Base-by-base conservation (phyloP, 2,888 invertebrate species). In the Amiota minor region DNA sequence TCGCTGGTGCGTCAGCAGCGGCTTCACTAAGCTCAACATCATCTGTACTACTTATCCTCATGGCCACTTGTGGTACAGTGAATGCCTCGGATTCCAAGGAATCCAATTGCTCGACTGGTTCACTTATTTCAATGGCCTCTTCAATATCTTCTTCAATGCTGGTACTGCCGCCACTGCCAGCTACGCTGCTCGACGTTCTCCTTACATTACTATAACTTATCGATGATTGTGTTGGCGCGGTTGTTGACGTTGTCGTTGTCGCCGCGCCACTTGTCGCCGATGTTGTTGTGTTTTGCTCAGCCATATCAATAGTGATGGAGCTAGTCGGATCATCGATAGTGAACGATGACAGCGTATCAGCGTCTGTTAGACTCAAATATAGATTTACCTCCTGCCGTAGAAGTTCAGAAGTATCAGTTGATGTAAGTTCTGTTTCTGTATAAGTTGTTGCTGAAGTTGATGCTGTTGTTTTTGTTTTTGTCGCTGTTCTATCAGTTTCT, bases 121-220 rank as follows among this genome's bases (percentile, higher is more conserved):
- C 53, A 73, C 46, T 73, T 74, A 23, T 71, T 76, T 78, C 75
- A 59, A 89, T 83, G 16, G 87, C 87, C 77, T 89, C 89, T 76
- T 89, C 89, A 62, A 90, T 89, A 50, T 89, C 89, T 79, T 90
- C 90, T 74, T 90, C 90, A 59, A 89, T 88, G 77, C 89, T 89
- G 71, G 82, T 87, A 67, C 87, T 88, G 16, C 78, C 78, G 16
- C 78, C 78, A 50, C 67, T 68, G 4, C 50, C 53, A 14, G 20
- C 67, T 3, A 20, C 20, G 56, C 74, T 78, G 23, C 67, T 62
- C 16, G 75, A 72, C 18, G 72, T 62, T 16, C 23, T 23, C 35
- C 16, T 77, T 70, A 78, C 77, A 55, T 75, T 72, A 64, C 77
- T 78, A 67, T 59, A 59, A 55, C 59, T 59, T 59, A 11, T 72